Evolutionary conservation across 2,797 vertebrate genomes (phyloP).

Genomic region (Masticophis lateralis): DNA sequence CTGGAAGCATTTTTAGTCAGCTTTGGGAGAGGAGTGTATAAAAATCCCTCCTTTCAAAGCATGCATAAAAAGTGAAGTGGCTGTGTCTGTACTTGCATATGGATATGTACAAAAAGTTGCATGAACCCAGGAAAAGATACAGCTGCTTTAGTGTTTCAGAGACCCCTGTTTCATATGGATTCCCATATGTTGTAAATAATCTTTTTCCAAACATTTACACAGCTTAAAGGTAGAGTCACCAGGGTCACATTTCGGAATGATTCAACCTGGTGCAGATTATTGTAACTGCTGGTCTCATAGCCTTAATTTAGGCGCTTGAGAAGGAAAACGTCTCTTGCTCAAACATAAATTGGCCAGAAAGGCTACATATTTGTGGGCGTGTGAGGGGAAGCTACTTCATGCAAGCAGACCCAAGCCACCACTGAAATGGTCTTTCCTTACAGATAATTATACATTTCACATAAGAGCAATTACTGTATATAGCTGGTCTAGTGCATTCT

Average conservation of each 20-base stretch:
- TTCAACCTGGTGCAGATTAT: background rate
- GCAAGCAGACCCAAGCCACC: background rate
- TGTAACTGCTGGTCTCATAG: background rate
- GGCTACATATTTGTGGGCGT: background rate
- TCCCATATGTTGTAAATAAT: background rate
- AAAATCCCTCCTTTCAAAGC: background rate
- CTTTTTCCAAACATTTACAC: background rate
- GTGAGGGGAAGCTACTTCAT: background rate
- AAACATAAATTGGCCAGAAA: background rate
- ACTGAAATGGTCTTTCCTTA: conserved; percentile 13
- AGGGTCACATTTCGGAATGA: background rate
- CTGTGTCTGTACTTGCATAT: background rate
- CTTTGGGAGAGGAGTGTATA: background rate
- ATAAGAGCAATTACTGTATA: background rate
- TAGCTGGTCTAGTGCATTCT: background rate
- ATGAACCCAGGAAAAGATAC: background rate
- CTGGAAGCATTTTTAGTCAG: background rate
- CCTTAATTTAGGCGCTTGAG: background rate
- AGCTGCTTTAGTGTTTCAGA: background rate
- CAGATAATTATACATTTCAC: conserved; percentile 10
- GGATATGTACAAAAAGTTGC: background rate
- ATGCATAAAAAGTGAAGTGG: background rate
- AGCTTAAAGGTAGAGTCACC: background rate
- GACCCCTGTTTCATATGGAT: background rate
- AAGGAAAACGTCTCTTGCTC: background rate